phyloP scores from a whole-genome alignment of 2,113 vertebrate genomes.

The Hylia prasina region DNA sequence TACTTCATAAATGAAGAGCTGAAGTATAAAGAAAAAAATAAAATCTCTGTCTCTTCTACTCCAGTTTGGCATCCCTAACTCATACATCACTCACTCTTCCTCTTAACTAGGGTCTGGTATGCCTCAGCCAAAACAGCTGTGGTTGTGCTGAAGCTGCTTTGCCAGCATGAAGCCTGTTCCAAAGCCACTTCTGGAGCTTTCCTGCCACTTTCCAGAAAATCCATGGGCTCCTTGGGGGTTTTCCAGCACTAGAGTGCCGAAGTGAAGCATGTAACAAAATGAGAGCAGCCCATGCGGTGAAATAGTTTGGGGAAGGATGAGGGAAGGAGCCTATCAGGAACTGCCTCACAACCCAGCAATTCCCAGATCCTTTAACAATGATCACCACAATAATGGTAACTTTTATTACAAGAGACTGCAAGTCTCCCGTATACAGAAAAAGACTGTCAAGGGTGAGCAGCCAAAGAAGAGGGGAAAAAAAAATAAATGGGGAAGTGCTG shows the following conservation, averaged over 20 bases:
- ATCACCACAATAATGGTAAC: neutral
- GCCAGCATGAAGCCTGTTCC: neutral
- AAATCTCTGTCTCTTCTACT: neutral
- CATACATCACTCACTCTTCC: neutral
- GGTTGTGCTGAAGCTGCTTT: neutral
- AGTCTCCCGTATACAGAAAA: neutral
- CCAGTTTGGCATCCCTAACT: neutral
- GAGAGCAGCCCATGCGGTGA: rapidly evolving
- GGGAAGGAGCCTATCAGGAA: neutral
- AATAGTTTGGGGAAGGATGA: neutral
- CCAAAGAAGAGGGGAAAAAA: neutral
- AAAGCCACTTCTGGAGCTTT: neutral
- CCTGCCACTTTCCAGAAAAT: neutral
- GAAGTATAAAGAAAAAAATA: neutral
- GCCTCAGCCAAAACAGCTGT: neutral
- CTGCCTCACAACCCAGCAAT: neutral
- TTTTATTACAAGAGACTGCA: neutral
- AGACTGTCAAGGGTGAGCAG: neutral
- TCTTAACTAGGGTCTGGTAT: neutral
- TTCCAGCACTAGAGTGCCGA: neutral
- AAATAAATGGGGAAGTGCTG: neutral
- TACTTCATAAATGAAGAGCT: neutral
- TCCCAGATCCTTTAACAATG: rapidly evolving
- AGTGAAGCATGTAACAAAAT: neutral
- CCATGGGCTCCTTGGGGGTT: neutral